Evolutionary conservation across 2,113 vertebrate genomes (phyloP).

Genomic region (Scatophagus argus): DNA sequence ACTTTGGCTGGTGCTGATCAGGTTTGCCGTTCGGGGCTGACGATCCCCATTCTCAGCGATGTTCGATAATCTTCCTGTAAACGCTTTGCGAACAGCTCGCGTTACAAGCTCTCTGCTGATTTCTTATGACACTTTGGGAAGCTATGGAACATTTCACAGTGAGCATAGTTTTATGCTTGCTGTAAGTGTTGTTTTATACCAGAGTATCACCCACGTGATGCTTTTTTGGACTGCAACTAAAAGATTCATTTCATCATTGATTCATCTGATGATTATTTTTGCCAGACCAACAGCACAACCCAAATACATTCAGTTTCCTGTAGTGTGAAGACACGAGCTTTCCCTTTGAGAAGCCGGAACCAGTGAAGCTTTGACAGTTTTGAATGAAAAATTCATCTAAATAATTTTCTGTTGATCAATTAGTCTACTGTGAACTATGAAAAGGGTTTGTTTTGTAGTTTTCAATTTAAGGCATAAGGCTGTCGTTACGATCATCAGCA

Average conservation of each 20-base stretch:
- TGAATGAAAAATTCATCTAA: too few relatives aligned
- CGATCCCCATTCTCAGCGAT: not conserved
- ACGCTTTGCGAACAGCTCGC: slow-evolving; percentile 53
- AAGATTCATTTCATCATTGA: not conserved
- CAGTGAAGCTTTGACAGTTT: too few relatives aligned
- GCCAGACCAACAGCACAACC: too few relatives aligned
- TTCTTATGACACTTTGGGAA: slow-evolving; percentile 11
- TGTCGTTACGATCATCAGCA: too few relatives aligned
- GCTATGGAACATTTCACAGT: not conserved
- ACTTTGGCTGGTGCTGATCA: slow-evolving; percentile 33
- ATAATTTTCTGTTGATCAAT: too few relatives aligned
- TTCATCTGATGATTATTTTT: not conserved
- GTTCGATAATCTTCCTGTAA: slow-evolving; percentile 77
- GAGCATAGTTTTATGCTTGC: not conserved
- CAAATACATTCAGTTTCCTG: too few relatives aligned
- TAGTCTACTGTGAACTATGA: too few relatives aligned
- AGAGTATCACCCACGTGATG: not conserved
- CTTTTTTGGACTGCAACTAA: too few relatives aligned
- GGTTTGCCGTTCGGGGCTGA: slow-evolving; percentile 28
- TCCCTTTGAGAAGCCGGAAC: too few relatives aligned
- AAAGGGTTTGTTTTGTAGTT: too few relatives aligned
- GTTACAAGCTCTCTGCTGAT: slow-evolving; percentile 43
- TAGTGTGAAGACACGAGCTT: too few relatives aligned
- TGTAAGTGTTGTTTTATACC: not conserved
- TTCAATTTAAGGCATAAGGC: too few relatives aligned